Base-by-base conservation (phyloP, 2,888 invertebrate species). In the Troides helena region DNA sequence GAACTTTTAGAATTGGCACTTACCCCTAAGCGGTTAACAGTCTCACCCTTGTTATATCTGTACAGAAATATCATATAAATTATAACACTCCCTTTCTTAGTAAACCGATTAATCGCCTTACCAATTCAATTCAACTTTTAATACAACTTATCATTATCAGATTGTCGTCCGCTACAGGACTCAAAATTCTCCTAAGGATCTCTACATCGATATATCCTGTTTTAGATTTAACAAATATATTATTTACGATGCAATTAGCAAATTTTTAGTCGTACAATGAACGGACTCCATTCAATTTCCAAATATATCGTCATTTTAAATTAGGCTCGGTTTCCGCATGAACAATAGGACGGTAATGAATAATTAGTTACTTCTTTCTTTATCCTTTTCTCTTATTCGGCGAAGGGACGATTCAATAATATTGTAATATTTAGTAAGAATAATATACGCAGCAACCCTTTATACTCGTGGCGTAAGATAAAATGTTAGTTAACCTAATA, bases 1-100 rank as follows among this genome's bases (percentile, higher is more conserved):
- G 50, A 66, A 62, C 62, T 63, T 66, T n/a, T 58, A 50, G 58
- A 69, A 70, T 67, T 70, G 70, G 70, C 63, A 67, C 70, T 70
- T 67, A 67, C 70, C 67, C 66, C 59, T 60, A 63, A 63, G 68
- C 59, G 68, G 68, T 60, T 68, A 59, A 64, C 64, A 64, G 59
- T 60, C 50, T 66, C 60, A 53, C 64, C 64, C 62, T 59, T 56
- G 43, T 39, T 53, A 53, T 64, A 39, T 53, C 59, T 62, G 46
- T 63, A 67, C 67, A 62, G 21, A 57, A 57, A 56, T 62, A 60
- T 39, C 36, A 30, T 25, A 30, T 39, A 61, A 61, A 61, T 61
- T 30, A 18, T 59, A 39, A 39, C 25, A 61, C n/a, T 10, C 12
- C 3, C 8, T n/a, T 25, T 14, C 57, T 23, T 0, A 2, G 23